Evolutionary conservation across 2,888 invertebrate species (phyloP).

Genomic region (Pristionchus japonicus): DNA sequence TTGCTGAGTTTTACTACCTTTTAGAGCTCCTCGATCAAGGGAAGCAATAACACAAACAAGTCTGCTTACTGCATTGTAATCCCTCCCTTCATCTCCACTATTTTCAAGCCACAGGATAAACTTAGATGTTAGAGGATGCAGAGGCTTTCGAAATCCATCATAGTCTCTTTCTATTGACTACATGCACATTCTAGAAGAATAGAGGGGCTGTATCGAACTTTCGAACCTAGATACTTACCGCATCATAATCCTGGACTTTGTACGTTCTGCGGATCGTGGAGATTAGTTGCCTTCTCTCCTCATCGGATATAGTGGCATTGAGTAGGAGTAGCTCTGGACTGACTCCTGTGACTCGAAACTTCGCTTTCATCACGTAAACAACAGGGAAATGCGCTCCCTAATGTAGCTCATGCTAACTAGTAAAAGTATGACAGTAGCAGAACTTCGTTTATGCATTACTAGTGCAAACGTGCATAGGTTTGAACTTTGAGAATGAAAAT

Average conservation of each 20-base stretch:
- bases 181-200: too few species aligned
- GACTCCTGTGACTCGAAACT: not conserved
- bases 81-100: not conserved
- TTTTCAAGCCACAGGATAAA: too few species aligned
- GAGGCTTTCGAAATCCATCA: too few species aligned
- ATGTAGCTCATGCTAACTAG: too few species aligned
- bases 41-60: not conserved
- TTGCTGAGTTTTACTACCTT: not conserved
- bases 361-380: too few species aligned
- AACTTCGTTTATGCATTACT: too few species aligned
- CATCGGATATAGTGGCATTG: slow-evolving; percentile 33
- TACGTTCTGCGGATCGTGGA: not conserved
- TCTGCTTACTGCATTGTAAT: not conserved
- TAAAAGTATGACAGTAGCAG: not conserved
- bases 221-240: not conserved
- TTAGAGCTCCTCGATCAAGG: not conserved
- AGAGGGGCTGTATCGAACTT: too few species aligned
- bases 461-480: too few species aligned
- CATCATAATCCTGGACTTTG: slow-evolving; percentile 42
- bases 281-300: not conserved
- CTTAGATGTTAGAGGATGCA: too few species aligned
- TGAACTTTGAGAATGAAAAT: not conserved
- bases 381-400: too few species aligned
- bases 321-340: slow-evolving; percentile 24
- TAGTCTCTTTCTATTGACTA: too few species aligned